Evolutionary conservation across 2,797 vertebrate genomes (phyloP), one percentile per base, ranked within the genome.

Genomic region (Odontamblyopus lacepedii): DNA sequence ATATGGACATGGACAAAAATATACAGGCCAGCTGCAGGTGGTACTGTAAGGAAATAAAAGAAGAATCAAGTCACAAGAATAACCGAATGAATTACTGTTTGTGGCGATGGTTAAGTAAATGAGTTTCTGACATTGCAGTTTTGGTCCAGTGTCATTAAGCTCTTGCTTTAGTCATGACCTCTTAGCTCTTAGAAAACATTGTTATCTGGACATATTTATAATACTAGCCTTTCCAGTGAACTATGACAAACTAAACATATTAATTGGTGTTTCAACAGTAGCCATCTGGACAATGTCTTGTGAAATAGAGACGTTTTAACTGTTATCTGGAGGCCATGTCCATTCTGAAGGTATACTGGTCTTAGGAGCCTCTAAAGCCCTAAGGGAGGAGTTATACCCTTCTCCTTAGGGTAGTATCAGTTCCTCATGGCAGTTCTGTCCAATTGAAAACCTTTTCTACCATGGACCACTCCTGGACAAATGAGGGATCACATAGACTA

Each of bases 1-100:
- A 59, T 68, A 69, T 75, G 68, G 66, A 44, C 32, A 7, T 6
- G 30, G 32, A 70, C 69, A 70, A 59, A 53, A 32, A 53, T 2
- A 51, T 19, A 41, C 38, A 23, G 27, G 59, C 35, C 55, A 57
- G 2, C 18, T 8, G 41, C 16, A 66, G 44, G 23, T 29, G 6
- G 13, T 26, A 66, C 26, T 19, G 44, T 19, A 60, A 15, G 12
- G 57, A 60, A 60, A 59, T 1, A 8, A 16, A 55, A 57, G 4
- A 9, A 26, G 2, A 26, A 11, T 56, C 19, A 56, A 26, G 3
- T 6, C 51, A 48, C 15, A 55, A 8, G 6, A 6, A 55, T 55
- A 26, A 12, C 0, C 13, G 11, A 15, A 59, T 59, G 11, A 59
- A 13, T 59, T 30, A 3, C 19, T 62, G 19, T 55, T 55, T 55